Evolutionary conservation across 2,888 invertebrate species (phyloP), one percentile per base, ranked within the genome.

Genomic region (Tenthredo notha): DNA sequence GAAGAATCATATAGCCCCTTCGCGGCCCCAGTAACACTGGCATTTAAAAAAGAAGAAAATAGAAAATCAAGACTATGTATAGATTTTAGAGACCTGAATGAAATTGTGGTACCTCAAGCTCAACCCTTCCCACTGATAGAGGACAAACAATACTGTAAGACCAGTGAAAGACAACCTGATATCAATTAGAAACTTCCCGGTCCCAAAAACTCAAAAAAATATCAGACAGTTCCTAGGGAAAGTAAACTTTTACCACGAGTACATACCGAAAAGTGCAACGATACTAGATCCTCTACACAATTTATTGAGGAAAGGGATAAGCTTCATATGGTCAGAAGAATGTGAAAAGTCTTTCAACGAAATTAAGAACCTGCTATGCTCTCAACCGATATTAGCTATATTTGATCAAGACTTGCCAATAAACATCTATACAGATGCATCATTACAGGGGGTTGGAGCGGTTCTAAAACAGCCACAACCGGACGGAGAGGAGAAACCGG

Each of bases 41-140:
- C 88, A 70, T 88, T 86, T 21, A 90, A 87, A 86, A 88, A 86
- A 87, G 88, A 89, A 77, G 87, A 85, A 84, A 86, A 87, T 67
- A 75, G 61, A 65, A 75, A 70, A 40, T 43, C 84, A 61, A 87
- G 89, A 84, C 37, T 89, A 40, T 90, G 90, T 40, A 89, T 90
- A 83, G 50, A 50, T 6, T 50, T 50, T 5, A 18, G 50, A 18
- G 50, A 50, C 4, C 18, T 50, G 5, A 50, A 91, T 85, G 91
- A 91, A 88, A 89, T 91, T 50, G 87, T 91, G 0, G 84, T 90
- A 15, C 90, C 90, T 4, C 90, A 91, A 87, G 37, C 92, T n/a
- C 90, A 91, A 86, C 90, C 90, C 7, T 91, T 92, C 82, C 92
- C 91, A 37, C 72, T 90, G 7, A 91, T 92, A 77, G 90, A 91